Evolutionary conservation across 2,888 invertebrate genomes (phyloP), one percentile per base, ranked within the genome.

Genomic region (Heteromurus nitidus): DNA sequence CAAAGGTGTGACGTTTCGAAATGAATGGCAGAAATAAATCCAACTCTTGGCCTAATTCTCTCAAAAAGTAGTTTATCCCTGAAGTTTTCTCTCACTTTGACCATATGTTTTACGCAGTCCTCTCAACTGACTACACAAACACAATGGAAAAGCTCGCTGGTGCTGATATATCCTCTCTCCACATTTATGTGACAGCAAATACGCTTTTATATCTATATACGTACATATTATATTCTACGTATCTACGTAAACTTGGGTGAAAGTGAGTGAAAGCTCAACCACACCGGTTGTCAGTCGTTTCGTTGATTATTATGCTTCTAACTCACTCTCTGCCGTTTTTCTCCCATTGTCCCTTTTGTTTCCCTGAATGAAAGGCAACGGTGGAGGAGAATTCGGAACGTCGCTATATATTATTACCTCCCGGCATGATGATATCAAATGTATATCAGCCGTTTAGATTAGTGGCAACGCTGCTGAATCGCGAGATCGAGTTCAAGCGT

Each of bases 1-100:
- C 62, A 64, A 62, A 77, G 77, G 77, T 69, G 77, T 77, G 62
- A 69, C 77, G 68, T 60, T 60, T 26, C n/a, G 31, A 69, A 77
- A 69, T 64, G 36, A 69, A 77, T 62, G 64, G 69, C 16, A 44
- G 69, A 69, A 76, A 76, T 69, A 77, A 77, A 77, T 77, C 64
- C 68, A 31, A 68, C 68, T 75, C 53, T 75, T 67, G 20, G n/a
- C 72, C 47, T 62, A 72, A 72, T 72, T 72, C 47, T 47, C 64
- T 50, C 30, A 30, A 50, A 75, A 47, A 20, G 42, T 42, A 50
- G 11, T 36, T 5, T 11, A n/a, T 1, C 22, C 36, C 62, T 30
- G 3, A 31, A 62, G 31, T 62, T 62, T n/a, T 62, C n/a, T 30
- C 9, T 28, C 58, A 16, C 26, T 16, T 1, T 60, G 3, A 30